phyloP scores from a whole-genome alignment of 2,888 invertebrate species.

The Agriotes lineatus region DNA sequence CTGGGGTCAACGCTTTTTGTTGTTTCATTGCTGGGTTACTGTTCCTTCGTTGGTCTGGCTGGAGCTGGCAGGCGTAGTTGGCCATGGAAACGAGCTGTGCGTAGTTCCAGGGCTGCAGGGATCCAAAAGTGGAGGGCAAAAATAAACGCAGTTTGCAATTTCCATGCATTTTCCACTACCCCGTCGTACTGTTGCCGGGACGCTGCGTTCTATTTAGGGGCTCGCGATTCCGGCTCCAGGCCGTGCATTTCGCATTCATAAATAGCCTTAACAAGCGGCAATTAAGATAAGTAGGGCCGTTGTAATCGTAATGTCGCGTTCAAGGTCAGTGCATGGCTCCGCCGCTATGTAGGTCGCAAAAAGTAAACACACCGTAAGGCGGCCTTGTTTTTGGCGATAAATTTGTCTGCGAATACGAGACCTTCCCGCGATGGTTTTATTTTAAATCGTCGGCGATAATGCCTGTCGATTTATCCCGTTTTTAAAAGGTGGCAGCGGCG shows the following conservation, averaged over 20 bases:
- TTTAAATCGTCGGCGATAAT: neutral
- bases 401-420: neutral
- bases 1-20: constrained; percentile 44
- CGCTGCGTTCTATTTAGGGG: too few relatives aligned
- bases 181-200: neutral
- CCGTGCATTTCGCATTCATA: constrained; percentile 1
- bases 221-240: too few relatives aligned
- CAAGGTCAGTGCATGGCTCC: constrained; percentile 25
- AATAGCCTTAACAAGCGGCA: constrained; percentile 17
- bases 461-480: too few relatives aligned
- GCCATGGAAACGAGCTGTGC: constrained; percentile 17
- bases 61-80: constrained; percentile 6
- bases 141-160: constrained; percentile 6
- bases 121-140: constrained; percentile 4
- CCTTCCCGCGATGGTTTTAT: neutral
- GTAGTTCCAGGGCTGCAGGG: constrained; percentile 6
- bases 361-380: constrained; percentile 26
- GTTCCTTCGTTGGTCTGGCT: constrained; percentile 20
- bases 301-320: constrained; percentile 24
- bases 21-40: constrained; percentile 44
- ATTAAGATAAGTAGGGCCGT: constrained; percentile 13
- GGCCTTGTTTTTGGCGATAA: neutral
- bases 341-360: constrained; percentile 33
- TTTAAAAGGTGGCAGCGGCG: too few relatives aligned
- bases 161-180: neutral